Percentiles rank a stretch among this genome's conserved stretches.
Evolutionary conservation across 2,113 vertebrate genomes (phyloP).

Genomic region (Festucalex cinctus): DNA sequence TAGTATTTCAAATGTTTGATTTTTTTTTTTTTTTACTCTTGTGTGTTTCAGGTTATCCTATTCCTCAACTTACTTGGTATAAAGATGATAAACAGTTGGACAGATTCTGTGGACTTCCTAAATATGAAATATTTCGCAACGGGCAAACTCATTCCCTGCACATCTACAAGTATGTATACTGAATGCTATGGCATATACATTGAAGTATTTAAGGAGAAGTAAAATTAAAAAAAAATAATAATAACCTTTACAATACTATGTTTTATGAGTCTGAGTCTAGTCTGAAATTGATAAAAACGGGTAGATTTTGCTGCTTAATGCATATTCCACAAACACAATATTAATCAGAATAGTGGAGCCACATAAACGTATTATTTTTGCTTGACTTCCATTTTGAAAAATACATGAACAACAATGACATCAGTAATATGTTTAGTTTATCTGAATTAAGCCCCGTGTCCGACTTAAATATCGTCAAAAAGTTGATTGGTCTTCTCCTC

Average conservation of each 20-base stretch:
- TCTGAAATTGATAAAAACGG: too few species aligned
- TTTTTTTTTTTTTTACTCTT: background rate
- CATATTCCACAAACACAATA: too few species aligned
- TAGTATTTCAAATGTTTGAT: too few species aligned
- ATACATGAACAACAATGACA: background rate
- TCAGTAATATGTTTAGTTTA: background rate
- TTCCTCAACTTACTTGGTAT: slow-evolving; percentile 91
- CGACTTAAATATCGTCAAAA: background rate
- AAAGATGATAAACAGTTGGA: slow-evolving; percentile 93
- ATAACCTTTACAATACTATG: too few species aligned
- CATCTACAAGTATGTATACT: slow-evolving; percentile 84
- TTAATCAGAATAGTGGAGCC: too few species aligned
- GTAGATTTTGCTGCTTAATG: too few species aligned
- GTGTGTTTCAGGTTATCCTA: slow-evolving; percentile 79
- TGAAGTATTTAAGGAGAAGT: background rate
- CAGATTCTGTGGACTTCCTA: slow-evolving; percentile 93
- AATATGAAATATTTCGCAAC: slow-evolving; percentile 89
- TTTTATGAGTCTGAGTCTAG: too few species aligned
- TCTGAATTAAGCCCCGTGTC: background rate
- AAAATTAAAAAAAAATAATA: too few species aligned
- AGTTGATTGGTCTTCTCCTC: slow-evolving; percentile 20
- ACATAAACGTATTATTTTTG: background rate
- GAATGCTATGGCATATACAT: background rate
- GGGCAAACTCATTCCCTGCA: slow-evolving; percentile 89
- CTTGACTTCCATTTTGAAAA: background rate